phyloP scores from a whole-genome alignment of 2,888 invertebrate species.

The Operophtera brumata region DNA sequence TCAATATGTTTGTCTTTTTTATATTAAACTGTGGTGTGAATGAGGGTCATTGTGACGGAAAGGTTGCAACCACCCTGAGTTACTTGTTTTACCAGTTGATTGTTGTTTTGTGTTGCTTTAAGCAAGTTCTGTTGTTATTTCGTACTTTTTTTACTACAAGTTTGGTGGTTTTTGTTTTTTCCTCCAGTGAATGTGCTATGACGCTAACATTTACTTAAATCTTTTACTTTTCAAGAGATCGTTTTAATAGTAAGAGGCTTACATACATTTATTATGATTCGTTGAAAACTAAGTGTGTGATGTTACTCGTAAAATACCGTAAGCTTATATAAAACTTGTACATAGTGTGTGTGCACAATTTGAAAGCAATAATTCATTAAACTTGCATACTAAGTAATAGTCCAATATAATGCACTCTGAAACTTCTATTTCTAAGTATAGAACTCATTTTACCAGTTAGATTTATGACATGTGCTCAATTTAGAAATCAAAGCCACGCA shows the following conservation, averaged over 20 bases:
- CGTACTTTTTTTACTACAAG: neutral
- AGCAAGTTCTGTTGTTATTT: conserved; percentile 5
- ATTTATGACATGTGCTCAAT: conserved; percentile 17
- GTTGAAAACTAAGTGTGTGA: neutral
- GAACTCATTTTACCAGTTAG: neutral
- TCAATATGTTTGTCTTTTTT: conserved; percentile 16
- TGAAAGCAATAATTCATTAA: conserved; percentile 8
- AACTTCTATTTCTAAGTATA: too few relatives aligned
- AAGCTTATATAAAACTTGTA: neutral
- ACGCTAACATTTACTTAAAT: neutral
- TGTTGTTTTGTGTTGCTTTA: conserved; percentile 10
- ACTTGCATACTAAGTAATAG: neutral
- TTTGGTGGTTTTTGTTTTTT: neutral
- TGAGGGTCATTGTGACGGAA: neutral
- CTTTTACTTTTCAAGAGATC: neutral
- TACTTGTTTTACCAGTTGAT: conserved; percentile 12
- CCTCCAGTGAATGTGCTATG: neutral
- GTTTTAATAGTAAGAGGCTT: neutral
- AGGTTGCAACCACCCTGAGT: neutral
- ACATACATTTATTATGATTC: neutral
- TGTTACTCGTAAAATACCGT: neutral
- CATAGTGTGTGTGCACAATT: conserved; percentile 1
- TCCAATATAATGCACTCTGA: too few relatives aligned
- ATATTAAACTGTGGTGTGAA: conserved; percentile 1
- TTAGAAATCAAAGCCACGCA: conserved; percentile 8